phyloP scores from a whole-genome alignment of 2,797 vertebrate species.

The Darevskia nairensis region DNA sequence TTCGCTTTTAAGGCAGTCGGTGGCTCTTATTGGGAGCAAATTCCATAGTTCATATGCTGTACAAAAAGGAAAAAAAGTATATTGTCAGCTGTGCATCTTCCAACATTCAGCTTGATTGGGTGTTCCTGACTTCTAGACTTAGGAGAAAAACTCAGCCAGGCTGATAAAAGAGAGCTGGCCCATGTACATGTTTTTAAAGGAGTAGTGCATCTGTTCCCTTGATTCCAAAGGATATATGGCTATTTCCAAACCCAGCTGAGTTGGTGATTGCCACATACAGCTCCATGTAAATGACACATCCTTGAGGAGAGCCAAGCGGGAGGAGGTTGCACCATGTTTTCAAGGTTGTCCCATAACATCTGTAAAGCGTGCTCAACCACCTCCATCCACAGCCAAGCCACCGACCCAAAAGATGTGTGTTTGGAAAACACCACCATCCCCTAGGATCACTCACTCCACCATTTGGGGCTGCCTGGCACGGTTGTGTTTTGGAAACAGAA shows the following conservation, averaged over 20 bases:
- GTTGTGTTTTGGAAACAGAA: not conserved
- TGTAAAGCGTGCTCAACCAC: not conserved
- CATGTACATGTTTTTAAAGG: not conserved
- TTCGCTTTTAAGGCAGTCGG: too few relatives aligned
- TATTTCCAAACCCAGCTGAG: not conserved
- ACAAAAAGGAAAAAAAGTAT: too few relatives aligned
- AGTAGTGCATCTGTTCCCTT: not conserved
- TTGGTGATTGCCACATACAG: not conserved
- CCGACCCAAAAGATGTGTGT: not conserved
- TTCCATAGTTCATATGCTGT: too few relatives aligned
- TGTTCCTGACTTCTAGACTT: too few relatives aligned
- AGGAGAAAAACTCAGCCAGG: too few relatives aligned
- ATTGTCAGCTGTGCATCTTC: too few relatives aligned
- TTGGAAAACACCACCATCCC: not conserved
- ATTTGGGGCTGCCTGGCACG: not conserved
- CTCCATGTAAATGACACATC: not conserved
- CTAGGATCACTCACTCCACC: not conserved
- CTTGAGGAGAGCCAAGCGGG: not conserved
- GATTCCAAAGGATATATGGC: not conserved
- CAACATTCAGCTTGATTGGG: too few relatives aligned
- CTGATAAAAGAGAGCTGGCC: not conserved
- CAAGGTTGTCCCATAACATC: not conserved
- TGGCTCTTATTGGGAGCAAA: too few relatives aligned
- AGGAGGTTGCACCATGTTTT: not conserved
- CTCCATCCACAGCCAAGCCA: not conserved